Conservation (phyloP, 2,888 invertebrate species). For the Oscheius onirici region DNA sequence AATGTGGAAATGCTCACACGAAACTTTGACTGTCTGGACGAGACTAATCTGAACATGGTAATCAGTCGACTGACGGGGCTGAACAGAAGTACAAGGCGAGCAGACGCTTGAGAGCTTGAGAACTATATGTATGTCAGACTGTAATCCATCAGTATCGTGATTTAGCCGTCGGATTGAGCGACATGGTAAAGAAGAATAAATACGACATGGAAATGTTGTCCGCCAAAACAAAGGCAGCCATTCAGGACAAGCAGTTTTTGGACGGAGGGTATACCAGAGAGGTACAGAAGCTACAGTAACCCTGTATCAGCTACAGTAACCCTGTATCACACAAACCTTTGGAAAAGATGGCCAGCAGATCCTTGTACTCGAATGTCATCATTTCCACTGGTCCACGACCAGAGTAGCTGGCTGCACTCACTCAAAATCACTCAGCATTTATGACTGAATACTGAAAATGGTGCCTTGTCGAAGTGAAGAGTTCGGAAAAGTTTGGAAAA, state of each 20-base stretch:
- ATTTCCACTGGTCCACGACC: too few species aligned
- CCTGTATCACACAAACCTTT: too few species aligned
- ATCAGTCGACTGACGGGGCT: not conserved
- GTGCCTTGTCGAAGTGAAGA: too few species aligned
- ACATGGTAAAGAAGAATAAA: not conserved
- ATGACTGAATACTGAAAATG: too few species aligned
- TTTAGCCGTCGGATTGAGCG: not conserved
- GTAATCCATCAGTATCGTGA: not conserved
- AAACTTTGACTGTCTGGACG: too few species aligned
- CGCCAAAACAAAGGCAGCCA: not conserved
- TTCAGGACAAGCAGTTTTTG: conserved; percentile 18
- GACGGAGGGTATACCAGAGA: conserved; percentile 2
- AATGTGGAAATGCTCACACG: too few species aligned
- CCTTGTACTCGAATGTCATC: too few species aligned
- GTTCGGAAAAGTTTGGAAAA: not conserved
- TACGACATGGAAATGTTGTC: not conserved
- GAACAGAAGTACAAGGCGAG: not conserved
- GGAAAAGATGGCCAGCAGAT: too few species aligned
- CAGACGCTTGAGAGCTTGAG: not conserved
- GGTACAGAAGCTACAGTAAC: too few species aligned
- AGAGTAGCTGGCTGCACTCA: too few species aligned
- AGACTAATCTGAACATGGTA: not conserved
- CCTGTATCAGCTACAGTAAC: too few species aligned
- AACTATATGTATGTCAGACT: not conserved
- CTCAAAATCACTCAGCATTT: too few species aligned